Percentiles rank a stretch among this genome's conserved stretches.
phyloP scores from a whole-genome alignment of 1,140 invertebrate genomes.

The Drosophila nigrodunni region DNA sequence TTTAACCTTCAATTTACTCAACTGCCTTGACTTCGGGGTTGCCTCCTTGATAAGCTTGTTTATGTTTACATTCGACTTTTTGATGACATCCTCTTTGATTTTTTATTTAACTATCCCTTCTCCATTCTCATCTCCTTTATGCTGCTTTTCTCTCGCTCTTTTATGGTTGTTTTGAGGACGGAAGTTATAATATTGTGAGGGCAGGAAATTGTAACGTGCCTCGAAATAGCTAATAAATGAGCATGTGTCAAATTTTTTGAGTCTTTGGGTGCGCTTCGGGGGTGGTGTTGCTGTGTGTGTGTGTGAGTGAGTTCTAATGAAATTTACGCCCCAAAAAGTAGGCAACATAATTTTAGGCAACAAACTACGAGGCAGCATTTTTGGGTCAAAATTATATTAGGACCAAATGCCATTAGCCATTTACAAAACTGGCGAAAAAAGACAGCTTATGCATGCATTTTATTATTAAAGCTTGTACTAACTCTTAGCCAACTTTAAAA shows the following conservation, averaged over 20 bases:
- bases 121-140: constrained; percentile 15
- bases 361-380: constrained; percentile 30
- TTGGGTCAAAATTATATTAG: constrained; percentile 42
- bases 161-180: constrained; percentile 36
- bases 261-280: background rate
- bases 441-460: constrained; percentile 32
- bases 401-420: constrained; percentile 29
- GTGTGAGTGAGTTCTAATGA: constrained; percentile 31
- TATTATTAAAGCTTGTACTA: constrained; percentile 14
- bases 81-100: constrained; percentile 52
- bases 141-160: constrained; percentile 33
- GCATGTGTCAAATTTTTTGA: constrained; percentile 55
- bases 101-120: constrained; percentile 61
- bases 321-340: constrained; percentile 55
- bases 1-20: constrained; percentile 68
- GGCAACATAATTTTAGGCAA: constrained; percentile 40
- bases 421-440: constrained; percentile 1
- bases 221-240: constrained; percentile 65
- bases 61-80: constrained; percentile 71
- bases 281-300: background rate
- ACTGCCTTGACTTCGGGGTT: constrained; percentile 24
- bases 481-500: constrained; percentile 25
- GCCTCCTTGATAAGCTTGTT: constrained; percentile 69
- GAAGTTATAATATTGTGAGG: constrained; percentile 51
- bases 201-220: constrained; percentile 59